Base-by-base conservation (phyloP, 2,888 invertebrate genomes). In the Carcina quercana region DNA sequence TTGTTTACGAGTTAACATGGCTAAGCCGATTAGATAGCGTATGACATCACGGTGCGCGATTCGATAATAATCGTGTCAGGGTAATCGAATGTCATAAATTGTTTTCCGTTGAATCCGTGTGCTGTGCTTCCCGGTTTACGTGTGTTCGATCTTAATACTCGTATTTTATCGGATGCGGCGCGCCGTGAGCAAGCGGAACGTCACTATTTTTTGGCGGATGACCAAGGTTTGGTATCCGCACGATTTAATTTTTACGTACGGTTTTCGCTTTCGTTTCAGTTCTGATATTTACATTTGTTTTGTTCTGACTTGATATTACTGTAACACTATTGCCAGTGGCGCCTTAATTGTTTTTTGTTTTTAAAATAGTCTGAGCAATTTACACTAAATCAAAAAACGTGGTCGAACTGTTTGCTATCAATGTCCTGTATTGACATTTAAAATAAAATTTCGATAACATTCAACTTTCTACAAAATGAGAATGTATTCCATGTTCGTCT, bases 21-120 rank as follows among this genome's bases (percentile, higher is more conserved):
- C 40, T 55, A 56, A 58, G 45, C 50, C 43, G 58, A 65, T 66
- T 53, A 59, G 57, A 59, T 60, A 60, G 35, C 40, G 43, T 38
- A 40, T 61, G 53, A 59, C 56, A 53, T 53, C 50, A 56, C 43
- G 42, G 15, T 1, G 13, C 10, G 24, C 15, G 22, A 24, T 32
- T 28, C 17, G 26, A n/a, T 5, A 35, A 43, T 50, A 53, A 49
- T 45, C 43, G 34, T 37, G 41, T 35, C 37, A 36, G 37, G 38
- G 43, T 49, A 46, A 46, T 49, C 43, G 39, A 43, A 47, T 43
- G 41, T 35, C 35, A 44, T 50, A 50, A 28, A 27, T 11, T 17
- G 10, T 32, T 32, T 42, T 30, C 33, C 19, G 12, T 5, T 7
- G 5, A 17, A 17, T 5, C 5, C 7, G 17, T 17, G 6, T 24